These are phyloP conservation scores for Chanos chanos DNA, from an alignment of 2,797 vertebrate genomes.

Conservation along the genomic window DNA sequence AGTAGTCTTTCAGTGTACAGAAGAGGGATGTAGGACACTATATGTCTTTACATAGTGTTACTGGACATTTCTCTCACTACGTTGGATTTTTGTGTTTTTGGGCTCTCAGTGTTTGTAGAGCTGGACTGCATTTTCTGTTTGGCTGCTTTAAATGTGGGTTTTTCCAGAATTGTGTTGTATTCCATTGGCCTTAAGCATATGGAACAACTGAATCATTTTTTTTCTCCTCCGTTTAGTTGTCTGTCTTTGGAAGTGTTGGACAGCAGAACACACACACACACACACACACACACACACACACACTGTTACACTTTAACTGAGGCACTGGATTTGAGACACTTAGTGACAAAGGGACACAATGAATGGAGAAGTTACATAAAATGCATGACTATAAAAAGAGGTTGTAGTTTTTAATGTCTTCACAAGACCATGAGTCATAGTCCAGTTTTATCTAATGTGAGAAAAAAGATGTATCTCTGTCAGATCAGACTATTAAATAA, in stretches of 20 bases:
- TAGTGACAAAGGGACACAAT: background rate
- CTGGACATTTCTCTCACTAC: too few relatives aligned
- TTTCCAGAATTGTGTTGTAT: constrained; percentile 60
- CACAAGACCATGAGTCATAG: too few relatives aligned
- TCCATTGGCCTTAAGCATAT: constrained; percentile 61
- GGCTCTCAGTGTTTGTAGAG: background rate
- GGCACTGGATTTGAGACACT: constrained; percentile 37
- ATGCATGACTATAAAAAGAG: too few relatives aligned
- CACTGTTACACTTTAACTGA: constrained; percentile 48
- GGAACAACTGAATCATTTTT: constrained; percentile 68
- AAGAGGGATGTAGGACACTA: too few relatives aligned
- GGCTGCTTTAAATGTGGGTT: constrained; percentile 52
- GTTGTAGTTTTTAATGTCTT: too few relatives aligned
- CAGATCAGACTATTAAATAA: too few relatives aligned
- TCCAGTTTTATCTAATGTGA: too few relatives aligned
- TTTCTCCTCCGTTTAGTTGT: constrained; percentile 37
- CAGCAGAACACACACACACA: background rate
- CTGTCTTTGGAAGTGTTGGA: constrained; percentile 52
- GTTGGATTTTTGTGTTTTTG: too few relatives aligned
- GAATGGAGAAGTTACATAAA: too few relatives aligned
- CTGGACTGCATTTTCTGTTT: constrained; percentile 36
- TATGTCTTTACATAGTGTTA: too few relatives aligned
- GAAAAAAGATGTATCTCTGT: too few relatives aligned
- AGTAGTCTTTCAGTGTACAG: too few relatives aligned
- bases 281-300: constrained; percentile 40